Evolutionary conservation across 2,888 invertebrate genomes (phyloP), one percentile per base, ranked within the genome.

Genomic region (Nomada fucata): DNA sequence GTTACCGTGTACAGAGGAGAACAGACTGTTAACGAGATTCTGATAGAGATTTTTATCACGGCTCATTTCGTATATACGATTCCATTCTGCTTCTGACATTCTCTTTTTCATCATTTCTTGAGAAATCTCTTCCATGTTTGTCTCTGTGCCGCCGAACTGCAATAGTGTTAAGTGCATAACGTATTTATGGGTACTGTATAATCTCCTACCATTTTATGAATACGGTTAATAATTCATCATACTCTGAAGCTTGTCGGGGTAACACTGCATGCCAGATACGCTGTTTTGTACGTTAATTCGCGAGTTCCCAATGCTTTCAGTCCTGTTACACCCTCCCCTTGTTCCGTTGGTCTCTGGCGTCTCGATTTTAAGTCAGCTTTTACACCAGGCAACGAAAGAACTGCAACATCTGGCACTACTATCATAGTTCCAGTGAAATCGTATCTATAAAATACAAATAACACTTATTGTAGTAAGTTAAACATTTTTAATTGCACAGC

Each of bases 51-150:
- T 97, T 70, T 96, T 96, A 93, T 99, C 99, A 73, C 97, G 96
- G n/a, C 98, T 98, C 99, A 99, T 99, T 91, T 98, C 97, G 91
- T 98, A 98, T 76, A 99, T 96, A 94, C 97, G 98, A 90, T 98
- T 97, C 98, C 99, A 99, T 91, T 99, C 98, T 29, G 96, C 96
- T 76, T 97, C 97, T 0, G 97, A 97, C 98, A 99, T 98, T 93
- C 98, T 98, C 88, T 97, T 97, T 91, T 97, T 97, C 96, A 99
- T 97, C 89, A 97, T 96, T 91, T 98, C 98, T 0, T 97, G 97
- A 0, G 98, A 98, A 71, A 98, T 96, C 89, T 98, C 98, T 76
- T 98, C 98, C 84, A 97, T 96, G 0, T 96, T 96, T 90, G 97
- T 94, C 87, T 98, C 98, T 0, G 96, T 96, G 0, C 97, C 97